Conservation (phyloP, 2,113 vertebrate genomes). For the Chionomys nivalis region DNA sequence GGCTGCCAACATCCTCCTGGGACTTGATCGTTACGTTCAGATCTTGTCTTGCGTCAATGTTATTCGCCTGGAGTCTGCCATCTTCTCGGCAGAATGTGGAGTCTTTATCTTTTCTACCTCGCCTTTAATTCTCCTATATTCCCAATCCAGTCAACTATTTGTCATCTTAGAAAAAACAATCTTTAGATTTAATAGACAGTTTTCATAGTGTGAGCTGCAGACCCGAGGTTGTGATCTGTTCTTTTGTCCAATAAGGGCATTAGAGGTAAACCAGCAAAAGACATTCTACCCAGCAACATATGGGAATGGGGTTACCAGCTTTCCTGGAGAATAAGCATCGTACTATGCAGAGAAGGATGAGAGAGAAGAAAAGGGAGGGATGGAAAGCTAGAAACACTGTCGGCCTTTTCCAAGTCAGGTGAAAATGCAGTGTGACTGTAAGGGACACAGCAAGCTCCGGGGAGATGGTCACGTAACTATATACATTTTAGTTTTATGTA, state of each 20-base stretch:
- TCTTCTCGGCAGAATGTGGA: neutral
- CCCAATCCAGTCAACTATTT: neutral
- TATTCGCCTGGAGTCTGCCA: neutral
- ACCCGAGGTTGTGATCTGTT: neutral
- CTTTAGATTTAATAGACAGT: slow-evolving; percentile 37
- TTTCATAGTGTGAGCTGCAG: slow-evolving; percentile 41
- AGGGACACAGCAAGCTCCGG: neutral
- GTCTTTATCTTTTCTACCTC: neutral
- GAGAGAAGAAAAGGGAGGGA: neutral
- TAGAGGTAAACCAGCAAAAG: neutral
- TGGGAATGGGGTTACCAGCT: fast-evolving
- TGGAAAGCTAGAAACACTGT: too few relatives aligned
- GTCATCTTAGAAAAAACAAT: slow-evolving; percentile 4
- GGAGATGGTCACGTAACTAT: neutral
- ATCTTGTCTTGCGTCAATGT: fast-evolving
- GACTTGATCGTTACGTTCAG: neutral
- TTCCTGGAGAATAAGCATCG: neutral
- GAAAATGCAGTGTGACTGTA: fast-evolving
- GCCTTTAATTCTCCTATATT: neutral
- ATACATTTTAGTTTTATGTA: neutral
- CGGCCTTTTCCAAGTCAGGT: fast-evolving
- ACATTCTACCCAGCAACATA: neutral
- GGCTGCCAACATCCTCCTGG: too few relatives aligned
- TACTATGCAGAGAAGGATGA: neutral
- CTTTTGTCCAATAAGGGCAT: neutral